Conservation (phyloP, 2,113 vertebrate genomes). For the Serinus canaria region DNA sequence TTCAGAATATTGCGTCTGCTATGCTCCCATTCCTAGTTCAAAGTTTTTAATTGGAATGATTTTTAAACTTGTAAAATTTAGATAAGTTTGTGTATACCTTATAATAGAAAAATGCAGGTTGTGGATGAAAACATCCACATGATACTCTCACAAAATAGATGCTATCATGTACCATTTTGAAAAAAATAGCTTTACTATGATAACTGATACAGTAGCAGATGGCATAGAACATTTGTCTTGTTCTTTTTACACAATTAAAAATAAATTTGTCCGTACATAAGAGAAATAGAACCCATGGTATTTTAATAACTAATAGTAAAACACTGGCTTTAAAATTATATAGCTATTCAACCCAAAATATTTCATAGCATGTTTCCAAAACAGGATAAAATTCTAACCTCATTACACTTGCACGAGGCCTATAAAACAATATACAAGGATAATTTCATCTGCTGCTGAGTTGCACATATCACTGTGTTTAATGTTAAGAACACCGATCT, state of each 20-base stretch:
- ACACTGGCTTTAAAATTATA: background rate
- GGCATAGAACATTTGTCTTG: background rate
- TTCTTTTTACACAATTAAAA: background rate
- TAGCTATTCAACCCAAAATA: background rate
- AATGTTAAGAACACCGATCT: background rate
- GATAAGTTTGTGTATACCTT: background rate
- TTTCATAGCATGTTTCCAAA: slow-evolving; percentile 7
- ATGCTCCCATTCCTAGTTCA: background rate
- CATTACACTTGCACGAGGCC: background rate
- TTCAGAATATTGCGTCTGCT: background rate
- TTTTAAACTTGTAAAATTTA: background rate
- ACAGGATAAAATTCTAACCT: background rate
- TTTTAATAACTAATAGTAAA: background rate
- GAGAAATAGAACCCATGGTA: background rate
- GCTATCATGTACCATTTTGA: background rate
- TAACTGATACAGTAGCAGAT: background rate
- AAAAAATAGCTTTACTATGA: background rate
- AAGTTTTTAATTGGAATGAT: background rate
- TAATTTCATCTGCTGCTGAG: background rate
- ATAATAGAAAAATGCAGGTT: background rate
- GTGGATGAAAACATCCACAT: background rate
- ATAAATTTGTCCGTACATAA: background rate
- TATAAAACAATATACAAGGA: background rate
- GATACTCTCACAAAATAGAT: background rate
- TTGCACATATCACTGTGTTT: background rate